A percentile compares a stretch with the other conserved stretches of the same genome.
These are phyloP conservation scores for Colaptes auratus DNA, from an alignment of 2,113 vertebrate species.

Conservation along the genomic window DNA sequence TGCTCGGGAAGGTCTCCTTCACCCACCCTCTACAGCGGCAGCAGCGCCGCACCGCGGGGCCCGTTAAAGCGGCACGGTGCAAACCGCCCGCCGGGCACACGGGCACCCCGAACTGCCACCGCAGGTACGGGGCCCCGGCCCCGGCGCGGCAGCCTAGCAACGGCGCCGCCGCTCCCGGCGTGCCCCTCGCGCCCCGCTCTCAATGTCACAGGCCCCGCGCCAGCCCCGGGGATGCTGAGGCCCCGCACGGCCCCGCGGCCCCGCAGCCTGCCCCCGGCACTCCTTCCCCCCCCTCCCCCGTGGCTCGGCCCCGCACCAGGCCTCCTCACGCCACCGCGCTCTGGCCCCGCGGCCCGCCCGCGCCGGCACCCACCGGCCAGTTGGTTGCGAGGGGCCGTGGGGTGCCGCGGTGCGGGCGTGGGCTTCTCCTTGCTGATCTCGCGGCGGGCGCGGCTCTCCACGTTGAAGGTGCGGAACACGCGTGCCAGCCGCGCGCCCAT, in stretches of 20 bases:
- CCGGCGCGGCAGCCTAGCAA: not conserved
- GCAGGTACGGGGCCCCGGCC: not conserved
- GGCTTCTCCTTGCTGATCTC: slow-evolving; percentile 83
- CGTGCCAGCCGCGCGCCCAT: slow-evolving; percentile 83
- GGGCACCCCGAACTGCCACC: not conserved
- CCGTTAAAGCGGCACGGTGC: too few species aligned
- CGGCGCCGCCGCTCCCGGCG: not conserved
- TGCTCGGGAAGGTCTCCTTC: not conserved
- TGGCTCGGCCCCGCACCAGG: not conserved
- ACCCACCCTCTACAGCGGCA: not conserved
- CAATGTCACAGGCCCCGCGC: slow-evolving; percentile 15
- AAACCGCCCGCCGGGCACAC: too few species aligned
- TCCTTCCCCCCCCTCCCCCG: not conserved
- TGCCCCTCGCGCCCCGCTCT: not conserved
- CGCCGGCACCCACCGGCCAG: slow-evolving; percentile 33
- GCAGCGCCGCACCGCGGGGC: too few species aligned
- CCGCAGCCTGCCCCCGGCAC: not conserved
- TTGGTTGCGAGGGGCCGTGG: not conserved
- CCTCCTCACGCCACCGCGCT: not conserved
- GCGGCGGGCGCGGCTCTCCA: slow-evolving; percentile 82
- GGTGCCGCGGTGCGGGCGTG: slow-evolving; percentile 76
- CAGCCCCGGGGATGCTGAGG: not conserved
- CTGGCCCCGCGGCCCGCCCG: not conserved
- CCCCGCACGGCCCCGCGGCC: not conserved
- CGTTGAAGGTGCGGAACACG: slow-evolving; percentile 79